phyloP scores from a whole-genome alignment of 2,888 invertebrate genomes.

The Coecobrya sp. region DNA sequence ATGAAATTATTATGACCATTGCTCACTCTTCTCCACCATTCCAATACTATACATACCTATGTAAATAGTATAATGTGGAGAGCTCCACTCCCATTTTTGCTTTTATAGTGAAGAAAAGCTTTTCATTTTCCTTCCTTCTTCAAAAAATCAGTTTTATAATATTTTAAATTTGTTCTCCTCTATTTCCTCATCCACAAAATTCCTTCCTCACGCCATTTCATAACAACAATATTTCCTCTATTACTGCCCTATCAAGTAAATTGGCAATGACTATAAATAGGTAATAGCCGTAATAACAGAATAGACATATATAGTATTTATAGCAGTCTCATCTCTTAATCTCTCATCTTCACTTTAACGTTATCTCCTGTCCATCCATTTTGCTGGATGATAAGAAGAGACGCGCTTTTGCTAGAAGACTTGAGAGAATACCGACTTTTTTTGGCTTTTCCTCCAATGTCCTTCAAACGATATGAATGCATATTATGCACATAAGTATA shows the following conservation, averaged over 20 bases:
- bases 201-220: constrained; percentile 15
- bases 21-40: constrained; percentile 48
- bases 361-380: constrained; percentile 26
- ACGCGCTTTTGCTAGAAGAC: constrained; percentile 17
- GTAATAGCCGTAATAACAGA: not conserved
- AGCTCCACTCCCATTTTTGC: not conserved
- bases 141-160: constrained; percentile 26
- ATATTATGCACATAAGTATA: not conserved
- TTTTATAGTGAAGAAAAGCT: not conserved
- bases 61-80: no score
- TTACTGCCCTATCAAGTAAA: not conserved
- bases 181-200: constrained; percentile 23
- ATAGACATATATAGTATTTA: not conserved
- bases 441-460: not conserved
- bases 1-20: constrained; percentile 78
- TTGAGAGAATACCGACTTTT: not conserved
- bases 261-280: not conserved
- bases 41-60: constrained; percentile 16
- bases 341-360: not conserved
- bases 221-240: constrained; percentile 22
- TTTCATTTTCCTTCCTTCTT: constrained; percentile 10
- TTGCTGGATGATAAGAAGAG: constrained; percentile 7
- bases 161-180: constrained; percentile 23
- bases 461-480: not conserved
- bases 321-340: no score